Percentiles rank a stretch among this genome's conserved stretches.
These are phyloP conservation scores for Oryzias dopingdopingensis DNA, from an alignment of 2,797 vertebrate genomes.

Conservation along the genomic window DNA sequence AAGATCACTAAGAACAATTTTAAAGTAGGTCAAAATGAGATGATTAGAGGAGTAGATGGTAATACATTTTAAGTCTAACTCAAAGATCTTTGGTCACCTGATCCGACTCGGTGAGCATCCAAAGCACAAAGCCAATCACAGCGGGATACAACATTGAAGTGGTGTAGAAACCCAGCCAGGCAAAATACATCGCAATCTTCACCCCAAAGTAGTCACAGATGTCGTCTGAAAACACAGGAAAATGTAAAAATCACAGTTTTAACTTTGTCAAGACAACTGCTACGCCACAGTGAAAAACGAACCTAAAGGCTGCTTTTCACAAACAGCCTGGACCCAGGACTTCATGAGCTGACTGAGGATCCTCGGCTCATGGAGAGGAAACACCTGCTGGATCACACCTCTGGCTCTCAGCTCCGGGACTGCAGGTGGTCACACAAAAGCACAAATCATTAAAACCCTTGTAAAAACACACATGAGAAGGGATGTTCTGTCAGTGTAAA, in stretches of 20 bases:
- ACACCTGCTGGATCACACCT: slow-evolving; percentile 93
- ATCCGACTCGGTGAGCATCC: slow-evolving; percentile 91
- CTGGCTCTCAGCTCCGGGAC: slow-evolving; percentile 91
- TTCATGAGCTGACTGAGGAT: slow-evolving; percentile 95
- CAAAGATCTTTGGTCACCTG: slow-evolving; percentile 79
- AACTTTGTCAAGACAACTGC: not conserved
- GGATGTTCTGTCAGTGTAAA: not conserved
- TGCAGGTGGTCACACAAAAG: slow-evolving; percentile 48
- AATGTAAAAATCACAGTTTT: not conserved
- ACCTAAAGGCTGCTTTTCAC: slow-evolving; percentile 94
- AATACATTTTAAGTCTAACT: not conserved
- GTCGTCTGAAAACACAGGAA: slow-evolving; percentile 79
- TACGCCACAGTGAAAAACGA: slow-evolving; percentile 10
- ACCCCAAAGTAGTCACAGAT: slow-evolving; percentile 99
- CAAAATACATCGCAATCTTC: slow-evolving; percentile 98
- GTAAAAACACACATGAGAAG: not conserved
- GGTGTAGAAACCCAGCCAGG: slow-evolving; percentile 98
- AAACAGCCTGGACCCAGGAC: slow-evolving; percentile 96
- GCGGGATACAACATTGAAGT: slow-evolving; percentile 97
- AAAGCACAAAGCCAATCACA: slow-evolving; percentile 92
- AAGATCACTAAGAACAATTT: no score
- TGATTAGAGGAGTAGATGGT: not conserved
- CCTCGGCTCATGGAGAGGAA: slow-evolving; percentile 93
- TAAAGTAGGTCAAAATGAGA: no score
- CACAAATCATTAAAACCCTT: not conserved